These are phyloP conservation scores for Enteromius paludinosus DNA, from an alignment of 2,797 vertebrate genomes.

Conservation along the genomic window DNA sequence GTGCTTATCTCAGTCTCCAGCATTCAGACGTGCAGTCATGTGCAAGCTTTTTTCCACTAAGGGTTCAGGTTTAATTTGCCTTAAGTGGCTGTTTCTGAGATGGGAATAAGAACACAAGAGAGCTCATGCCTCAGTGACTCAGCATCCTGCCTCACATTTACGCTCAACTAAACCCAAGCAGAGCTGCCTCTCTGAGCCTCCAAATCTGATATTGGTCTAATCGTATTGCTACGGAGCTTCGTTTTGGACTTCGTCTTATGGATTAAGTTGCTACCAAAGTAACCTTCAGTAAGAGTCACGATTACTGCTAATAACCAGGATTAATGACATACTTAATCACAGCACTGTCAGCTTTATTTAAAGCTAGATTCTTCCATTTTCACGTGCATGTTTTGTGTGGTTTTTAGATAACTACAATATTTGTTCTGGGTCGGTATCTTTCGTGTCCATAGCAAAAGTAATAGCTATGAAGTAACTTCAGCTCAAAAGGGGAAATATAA, in stretches of 20 bases:
- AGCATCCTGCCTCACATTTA: constrained; percentile 42
- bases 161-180: constrained; percentile 6
- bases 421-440: not conserved
- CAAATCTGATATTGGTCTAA: constrained; percentile 29
- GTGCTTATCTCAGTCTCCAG: constrained; percentile 58
- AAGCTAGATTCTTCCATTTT: not conserved
- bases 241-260: not conserved
- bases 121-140: constrained; percentile 53
- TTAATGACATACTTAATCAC: not conserved
- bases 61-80: constrained; percentile 25
- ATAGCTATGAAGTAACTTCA: not conserved
- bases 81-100: constrained; percentile 31
- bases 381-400: not conserved
- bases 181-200: constrained; percentile 10
- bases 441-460: not conserved
- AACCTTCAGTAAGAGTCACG: not conserved
- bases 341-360: not conserved
- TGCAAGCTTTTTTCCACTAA: constrained; percentile 29
- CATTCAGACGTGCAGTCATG: constrained; percentile 29
- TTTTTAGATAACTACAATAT: not conserved
- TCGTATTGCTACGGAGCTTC: not conserved
- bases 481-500: not conserved
- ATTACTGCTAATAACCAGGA: not conserved
- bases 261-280: not conserved
- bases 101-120: constrained; percentile 64